Percentiles rank a stretch among this genome's conserved stretches.
phyloP scores from a whole-genome alignment of 2,113 vertebrate genomes.

The Pitta sordida region DNA sequence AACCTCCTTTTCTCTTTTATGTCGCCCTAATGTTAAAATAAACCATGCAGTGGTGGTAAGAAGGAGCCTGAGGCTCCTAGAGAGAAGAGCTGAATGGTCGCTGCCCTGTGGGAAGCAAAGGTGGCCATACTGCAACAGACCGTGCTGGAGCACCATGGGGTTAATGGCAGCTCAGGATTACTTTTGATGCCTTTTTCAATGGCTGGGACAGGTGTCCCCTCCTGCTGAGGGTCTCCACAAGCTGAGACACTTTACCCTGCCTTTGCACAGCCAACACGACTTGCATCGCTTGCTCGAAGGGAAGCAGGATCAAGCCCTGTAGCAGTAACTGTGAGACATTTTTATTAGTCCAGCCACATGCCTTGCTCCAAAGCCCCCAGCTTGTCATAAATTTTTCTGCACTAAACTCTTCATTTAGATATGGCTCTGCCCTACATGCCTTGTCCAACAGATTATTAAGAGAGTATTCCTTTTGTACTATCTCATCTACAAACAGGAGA shows the following conservation, averaged over 20 bases:
- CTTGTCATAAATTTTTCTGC: conserved; percentile 27
- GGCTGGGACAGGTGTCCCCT: conserved; percentile 18
- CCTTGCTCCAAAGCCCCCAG: background rate
- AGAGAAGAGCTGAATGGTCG: background rate
- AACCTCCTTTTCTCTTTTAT: conserved; percentile 48
- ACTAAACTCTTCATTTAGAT: conserved; percentile 26
- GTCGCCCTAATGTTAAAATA: conserved; percentile 24
- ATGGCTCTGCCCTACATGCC: background rate
- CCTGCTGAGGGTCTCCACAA: conserved; percentile 23
- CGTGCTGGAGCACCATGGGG: background rate
- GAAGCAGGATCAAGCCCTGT: background rate
- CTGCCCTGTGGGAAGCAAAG: background rate
- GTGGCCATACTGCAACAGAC: background rate
- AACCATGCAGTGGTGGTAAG: background rate
- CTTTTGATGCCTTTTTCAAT: conserved; percentile 28
- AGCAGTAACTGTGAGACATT: background rate
- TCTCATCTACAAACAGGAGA: background rate
- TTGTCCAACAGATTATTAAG: conserved; percentile 15
- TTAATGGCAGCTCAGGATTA: conserved; percentile 20
- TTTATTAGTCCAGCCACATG: conserved; percentile 11
- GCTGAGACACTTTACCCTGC: background rate
- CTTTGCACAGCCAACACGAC: background rate
- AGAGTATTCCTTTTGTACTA: conserved; percentile 22
- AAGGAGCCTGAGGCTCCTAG: background rate
- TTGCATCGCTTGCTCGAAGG: background rate